phyloP scores from a whole-genome alignment of 2,888 invertebrate genomes.

The Drosophila multiciliata region DNA sequence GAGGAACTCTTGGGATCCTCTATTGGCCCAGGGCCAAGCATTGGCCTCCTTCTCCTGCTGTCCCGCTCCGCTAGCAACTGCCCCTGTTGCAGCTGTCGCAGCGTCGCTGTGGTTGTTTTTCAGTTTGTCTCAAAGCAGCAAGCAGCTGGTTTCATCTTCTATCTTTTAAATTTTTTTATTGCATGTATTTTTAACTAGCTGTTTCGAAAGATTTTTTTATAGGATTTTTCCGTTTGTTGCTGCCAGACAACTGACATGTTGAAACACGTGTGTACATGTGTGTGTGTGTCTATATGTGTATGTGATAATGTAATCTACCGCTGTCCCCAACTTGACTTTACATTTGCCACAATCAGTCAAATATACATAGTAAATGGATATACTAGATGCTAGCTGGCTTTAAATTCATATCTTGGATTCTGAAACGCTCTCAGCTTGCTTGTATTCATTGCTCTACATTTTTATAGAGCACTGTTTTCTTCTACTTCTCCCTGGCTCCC shows the following conservation, averaged over 20 bases:
- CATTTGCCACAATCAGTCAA: slow-evolving; percentile 36
- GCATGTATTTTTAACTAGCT: slow-evolving; percentile 73
- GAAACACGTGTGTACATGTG: slow-evolving; percentile 11
- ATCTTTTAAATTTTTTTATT: slow-evolving; percentile 27
- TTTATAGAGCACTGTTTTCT: not conserved
- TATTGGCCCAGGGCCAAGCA: slow-evolving; percentile 46
- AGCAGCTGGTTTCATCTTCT: slow-evolving; percentile 38
- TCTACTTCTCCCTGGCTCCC: not conserved
- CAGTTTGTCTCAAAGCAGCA: slow-evolving; percentile 27
- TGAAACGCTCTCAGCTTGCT: slow-evolving; percentile 29
- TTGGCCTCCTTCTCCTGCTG: not conserved
- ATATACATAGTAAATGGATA: slow-evolving; percentile 19
- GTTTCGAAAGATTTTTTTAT: slow-evolving; percentile 22
- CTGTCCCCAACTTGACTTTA: slow-evolving; percentile 13
- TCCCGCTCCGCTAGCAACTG: not conserved
- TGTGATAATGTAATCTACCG: slow-evolving; percentile 51
- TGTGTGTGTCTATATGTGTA: slow-evolving; percentile 4
- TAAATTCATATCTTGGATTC: slow-evolving; percentile 48
- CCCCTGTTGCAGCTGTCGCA: slow-evolving; percentile 36
- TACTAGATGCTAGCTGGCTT: slow-evolving; percentile 24
- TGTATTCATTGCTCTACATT: slow-evolving; percentile 47
- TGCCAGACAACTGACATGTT: slow-evolving; percentile 56
- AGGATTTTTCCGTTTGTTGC: slow-evolving; percentile 7
- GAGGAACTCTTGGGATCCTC: slow-evolving; percentile 34
- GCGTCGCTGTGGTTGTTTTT: slow-evolving; percentile 33